phyloP scores from a whole-genome alignment of 2,888 invertebrate genomes.

The Lissonota sp. region DNA sequence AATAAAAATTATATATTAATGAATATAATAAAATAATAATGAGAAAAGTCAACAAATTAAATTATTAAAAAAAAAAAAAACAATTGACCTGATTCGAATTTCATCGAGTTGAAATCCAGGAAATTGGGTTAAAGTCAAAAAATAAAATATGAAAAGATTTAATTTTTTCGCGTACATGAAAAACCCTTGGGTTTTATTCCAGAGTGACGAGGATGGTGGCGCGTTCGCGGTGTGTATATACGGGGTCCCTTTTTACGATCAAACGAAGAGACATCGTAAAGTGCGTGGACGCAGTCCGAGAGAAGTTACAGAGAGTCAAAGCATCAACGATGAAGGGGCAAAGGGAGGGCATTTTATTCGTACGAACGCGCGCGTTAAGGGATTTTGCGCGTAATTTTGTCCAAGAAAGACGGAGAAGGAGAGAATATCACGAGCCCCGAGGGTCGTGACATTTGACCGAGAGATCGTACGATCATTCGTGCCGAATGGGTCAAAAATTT shows the following conservation, averaged over 20 bases:
- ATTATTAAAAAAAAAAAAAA: no score
- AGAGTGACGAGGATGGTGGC: no score
- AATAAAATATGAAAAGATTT: no score
- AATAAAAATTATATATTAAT: no score
- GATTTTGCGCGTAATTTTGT: conserved; percentile 33
- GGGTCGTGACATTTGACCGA: conserved; percentile 66
- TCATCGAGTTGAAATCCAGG: no score
- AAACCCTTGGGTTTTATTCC: no score
- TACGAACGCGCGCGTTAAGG: conserved; percentile 34
- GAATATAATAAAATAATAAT: no score
- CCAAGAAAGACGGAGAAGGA: conserved; percentile 23
- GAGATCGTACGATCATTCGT: conserved; percentile 41
- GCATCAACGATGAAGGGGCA: conserved; percentile 14
- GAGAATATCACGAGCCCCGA: conserved; percentile 66
- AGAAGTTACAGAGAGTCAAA: conserved; percentile 25
- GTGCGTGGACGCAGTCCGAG: conserved; percentile 36
- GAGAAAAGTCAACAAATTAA: no score
- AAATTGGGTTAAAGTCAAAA: no score
- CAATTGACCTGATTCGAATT: no score
- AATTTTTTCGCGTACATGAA: no score
- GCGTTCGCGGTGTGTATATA: no score
- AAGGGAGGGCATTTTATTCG: conserved; percentile 34
- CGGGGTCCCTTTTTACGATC: conserved; percentile 51
- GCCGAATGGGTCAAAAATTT: conserved; percentile 47
- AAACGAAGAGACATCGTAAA: conserved; percentile 50